Percentiles rank a stretch among this genome's conserved stretches.
Conservation (phyloP, 2,797 vertebrate genomes). For the Tadarida brasiliensis region DNA sequence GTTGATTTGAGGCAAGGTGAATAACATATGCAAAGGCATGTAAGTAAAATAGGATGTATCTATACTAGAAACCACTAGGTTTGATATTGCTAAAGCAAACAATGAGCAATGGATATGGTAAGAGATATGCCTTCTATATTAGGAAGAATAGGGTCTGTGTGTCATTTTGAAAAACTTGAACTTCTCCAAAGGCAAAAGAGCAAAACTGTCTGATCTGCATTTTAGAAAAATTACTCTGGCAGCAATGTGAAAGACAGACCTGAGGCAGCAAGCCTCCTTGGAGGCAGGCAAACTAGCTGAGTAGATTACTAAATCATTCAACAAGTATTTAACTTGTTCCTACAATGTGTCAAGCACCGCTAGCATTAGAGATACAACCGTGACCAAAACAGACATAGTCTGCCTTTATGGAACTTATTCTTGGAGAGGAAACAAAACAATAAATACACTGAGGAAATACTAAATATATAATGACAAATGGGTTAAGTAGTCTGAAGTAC, state of each 20-base stretch:
- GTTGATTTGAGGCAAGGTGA: background rate
- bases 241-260: background rate
- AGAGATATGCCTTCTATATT: background rate
- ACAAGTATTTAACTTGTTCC: background rate
- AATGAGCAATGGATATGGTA: background rate
- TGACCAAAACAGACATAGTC: background rate
- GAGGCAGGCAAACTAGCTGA: background rate
- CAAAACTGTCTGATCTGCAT: background rate
- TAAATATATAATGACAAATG: background rate
- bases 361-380: background rate
- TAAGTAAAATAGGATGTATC: background rate
- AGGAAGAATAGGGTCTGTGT: background rate
- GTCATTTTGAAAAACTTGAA: conserved; percentile 32
- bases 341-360: background rate
- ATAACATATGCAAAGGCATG: background rate
- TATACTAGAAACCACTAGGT: background rate
- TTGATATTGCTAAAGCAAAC: background rate
- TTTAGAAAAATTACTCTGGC: background rate
- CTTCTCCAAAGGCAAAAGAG: background rate
- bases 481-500: background rate
- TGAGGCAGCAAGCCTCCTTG: background rate
- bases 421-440: background rate
- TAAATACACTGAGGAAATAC: background rate
- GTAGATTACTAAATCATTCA: background rate
- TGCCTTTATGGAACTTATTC: background rate